These are phyloP conservation scores for Macrocentrus cingulum DNA, from an alignment of 1,140 invertebrate species.

Conservation along the genomic window DNA sequence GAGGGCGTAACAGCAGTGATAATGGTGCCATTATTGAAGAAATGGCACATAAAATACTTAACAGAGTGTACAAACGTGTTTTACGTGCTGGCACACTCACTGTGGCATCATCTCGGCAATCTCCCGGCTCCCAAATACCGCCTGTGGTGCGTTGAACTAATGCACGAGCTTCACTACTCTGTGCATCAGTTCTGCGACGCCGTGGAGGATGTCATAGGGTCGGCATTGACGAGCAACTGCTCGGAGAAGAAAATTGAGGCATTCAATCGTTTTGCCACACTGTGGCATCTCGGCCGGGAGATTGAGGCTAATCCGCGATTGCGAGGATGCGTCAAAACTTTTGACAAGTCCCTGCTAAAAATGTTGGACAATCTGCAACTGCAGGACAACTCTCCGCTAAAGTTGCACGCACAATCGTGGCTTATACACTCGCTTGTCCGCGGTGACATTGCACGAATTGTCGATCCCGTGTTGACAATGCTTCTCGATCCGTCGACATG, in stretches of 20 bases:
- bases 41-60: slow-evolving; percentile 66
- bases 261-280: slow-evolving; percentile 73
- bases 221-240: slow-evolving; percentile 55
- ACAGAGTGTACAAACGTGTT: slow-evolving; percentile 68
- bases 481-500: slow-evolving; percentile 81
- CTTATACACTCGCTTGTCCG: slow-evolving; percentile 72
- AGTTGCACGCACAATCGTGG: slow-evolving; percentile 73
- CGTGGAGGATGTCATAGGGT: slow-evolving; percentile 72
- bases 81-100: slow-evolving; percentile 66
- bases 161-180: slow-evolving; percentile 74
- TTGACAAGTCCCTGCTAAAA: slow-evolving; percentile 70
- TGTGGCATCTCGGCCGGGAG: slow-evolving; percentile 81
- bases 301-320: slow-evolving; percentile 53
- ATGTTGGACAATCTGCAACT: slow-evolving; percentile 77
- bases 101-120: slow-evolving; percentile 71
- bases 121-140: slow-evolving; percentile 63
- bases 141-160: slow-evolving; percentile 67
- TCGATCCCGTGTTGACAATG: slow-evolving; percentile 79
- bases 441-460: slow-evolving; percentile 75
- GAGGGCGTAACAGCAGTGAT: slow-evolving; percentile 67
- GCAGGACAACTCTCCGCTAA: slow-evolving; percentile 67
- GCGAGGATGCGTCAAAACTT: slow-evolving; percentile 56
- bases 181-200: slow-evolving; percentile 70
- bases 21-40: slow-evolving; percentile 69
- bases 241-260: slow-evolving; percentile 65